Percentiles rank a stretch among this genome's conserved stretches.
These are phyloP conservation scores for Ibidorhyncha struthersii DNA, from an alignment of 2,113 vertebrate genomes.

Conservation along the genomic window DNA sequence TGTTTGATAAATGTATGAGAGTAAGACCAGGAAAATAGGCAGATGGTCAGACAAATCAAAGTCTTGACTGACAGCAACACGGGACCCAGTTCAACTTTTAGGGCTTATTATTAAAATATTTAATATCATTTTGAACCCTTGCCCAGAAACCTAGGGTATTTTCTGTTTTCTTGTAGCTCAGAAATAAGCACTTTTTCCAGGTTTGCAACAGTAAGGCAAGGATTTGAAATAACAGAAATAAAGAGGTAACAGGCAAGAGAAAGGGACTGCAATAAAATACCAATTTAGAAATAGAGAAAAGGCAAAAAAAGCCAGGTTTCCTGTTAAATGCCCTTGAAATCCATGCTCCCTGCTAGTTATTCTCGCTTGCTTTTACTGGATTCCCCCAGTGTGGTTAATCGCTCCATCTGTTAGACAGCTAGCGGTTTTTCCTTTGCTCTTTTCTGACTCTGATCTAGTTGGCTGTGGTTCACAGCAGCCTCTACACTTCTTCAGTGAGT, in stretches of 20 bases:
- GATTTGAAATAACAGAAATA: background rate
- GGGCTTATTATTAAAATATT: background rate
- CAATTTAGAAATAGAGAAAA: background rate
- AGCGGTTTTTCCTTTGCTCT: background rate
- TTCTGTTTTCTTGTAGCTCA: background rate
- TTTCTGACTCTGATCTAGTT: background rate
- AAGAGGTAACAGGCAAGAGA: background rate
- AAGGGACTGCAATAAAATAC: background rate
- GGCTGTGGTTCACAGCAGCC: background rate
- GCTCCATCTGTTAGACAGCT: background rate
- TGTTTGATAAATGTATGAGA: background rate
- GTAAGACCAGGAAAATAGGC: background rate
- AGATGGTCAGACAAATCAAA: background rate
- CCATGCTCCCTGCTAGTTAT: background rate
- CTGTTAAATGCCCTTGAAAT: background rate
- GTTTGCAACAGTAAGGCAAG: background rate
- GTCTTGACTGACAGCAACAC: background rate
- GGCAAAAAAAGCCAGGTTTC: background rate
- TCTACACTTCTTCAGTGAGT: background rate
- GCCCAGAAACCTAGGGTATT: background rate
- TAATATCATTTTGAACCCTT: background rate
- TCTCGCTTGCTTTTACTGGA: background rate
- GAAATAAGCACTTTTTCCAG: background rate
- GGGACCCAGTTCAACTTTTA: background rate
- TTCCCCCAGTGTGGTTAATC: background rate